phyloP scores from a whole-genome alignment of 2,888 invertebrate species.

The Lasioglossum leucozonium region DNA sequence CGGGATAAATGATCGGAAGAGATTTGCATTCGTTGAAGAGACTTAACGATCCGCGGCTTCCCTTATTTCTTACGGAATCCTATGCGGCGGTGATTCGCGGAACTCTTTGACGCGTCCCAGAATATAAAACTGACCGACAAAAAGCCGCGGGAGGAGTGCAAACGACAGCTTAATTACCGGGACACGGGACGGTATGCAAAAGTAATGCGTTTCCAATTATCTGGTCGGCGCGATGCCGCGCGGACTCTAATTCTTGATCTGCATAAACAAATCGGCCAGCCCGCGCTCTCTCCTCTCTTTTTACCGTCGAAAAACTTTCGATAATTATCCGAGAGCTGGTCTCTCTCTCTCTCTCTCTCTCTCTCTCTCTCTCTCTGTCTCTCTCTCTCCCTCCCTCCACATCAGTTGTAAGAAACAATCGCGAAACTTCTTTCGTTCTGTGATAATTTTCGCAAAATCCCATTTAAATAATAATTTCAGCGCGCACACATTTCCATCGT shows the following conservation, averaged over 20 bases:
- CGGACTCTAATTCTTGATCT: conserved; percentile 40
- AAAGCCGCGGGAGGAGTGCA: conserved; percentile 20
- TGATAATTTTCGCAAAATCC: too few relatives aligned
- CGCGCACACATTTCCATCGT: not conserved
- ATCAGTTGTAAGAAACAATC: too few relatives aligned
- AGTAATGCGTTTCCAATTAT: conserved; percentile 57
- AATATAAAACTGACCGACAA: conserved; percentile 26
- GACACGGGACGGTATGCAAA: conserved; percentile 14
- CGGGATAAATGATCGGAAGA: not conserved
- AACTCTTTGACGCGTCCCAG: conserved; percentile 25
- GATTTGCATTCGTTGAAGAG: conserved; percentile 6
- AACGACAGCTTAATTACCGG: conserved; percentile 57
- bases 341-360: not conserved
- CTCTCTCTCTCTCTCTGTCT: not conserved
- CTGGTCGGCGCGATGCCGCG: not conserved
- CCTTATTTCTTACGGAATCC: conserved; percentile 1
- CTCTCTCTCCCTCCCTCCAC: not conserved
- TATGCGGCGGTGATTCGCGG: not conserved
- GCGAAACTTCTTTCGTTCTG: too few relatives aligned
- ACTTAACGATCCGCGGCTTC: not conserved
- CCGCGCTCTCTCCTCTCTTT: not conserved
- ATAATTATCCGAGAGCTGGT: conserved; percentile 20
- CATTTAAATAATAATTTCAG: too few relatives aligned
- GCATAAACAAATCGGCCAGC: conserved; percentile 38
- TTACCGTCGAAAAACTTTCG: not conserved